phyloP scores from a whole-genome alignment of 2,113 vertebrate species.

The Panurus biarmicus region DNA sequence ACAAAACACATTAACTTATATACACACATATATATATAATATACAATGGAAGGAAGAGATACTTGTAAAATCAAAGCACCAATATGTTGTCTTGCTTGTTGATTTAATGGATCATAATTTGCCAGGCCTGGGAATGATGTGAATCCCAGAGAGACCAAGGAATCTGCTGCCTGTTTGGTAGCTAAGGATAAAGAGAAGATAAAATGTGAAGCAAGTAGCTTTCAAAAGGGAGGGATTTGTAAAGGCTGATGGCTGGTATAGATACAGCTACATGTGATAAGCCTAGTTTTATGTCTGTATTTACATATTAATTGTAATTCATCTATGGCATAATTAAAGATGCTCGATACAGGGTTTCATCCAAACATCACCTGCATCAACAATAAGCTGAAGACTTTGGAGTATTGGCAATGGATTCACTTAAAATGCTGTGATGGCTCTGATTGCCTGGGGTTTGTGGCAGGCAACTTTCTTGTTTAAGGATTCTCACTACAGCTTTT shows the following conservation, averaged over 20 bases:
- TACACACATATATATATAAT: neutral
- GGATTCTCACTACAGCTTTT: constrained; percentile 35
- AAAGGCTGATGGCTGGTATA: constrained; percentile 30
- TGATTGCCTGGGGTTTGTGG: constrained; percentile 28
- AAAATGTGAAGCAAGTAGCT: constrained; percentile 1
- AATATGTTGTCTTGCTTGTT: neutral
- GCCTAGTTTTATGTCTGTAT: constrained; percentile 54
- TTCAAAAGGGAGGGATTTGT: constrained; percentile 8
- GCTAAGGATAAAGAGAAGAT: constrained; percentile 4
- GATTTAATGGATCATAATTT: neutral
- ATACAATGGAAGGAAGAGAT: neutral
- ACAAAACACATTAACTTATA: neutral
- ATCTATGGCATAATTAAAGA: constrained; percentile 62
- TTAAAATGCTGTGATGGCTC: constrained; percentile 11
- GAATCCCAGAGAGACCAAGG: neutral
- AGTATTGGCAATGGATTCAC: constrained; percentile 11
- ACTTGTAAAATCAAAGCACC: neutral
- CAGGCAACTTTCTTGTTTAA: constrained; percentile 16
- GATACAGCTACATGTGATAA: constrained; percentile 48
- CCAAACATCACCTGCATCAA: constrained; percentile 57
- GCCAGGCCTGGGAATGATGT: neutral
- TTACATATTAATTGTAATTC: constrained; percentile 73
- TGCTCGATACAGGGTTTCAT: constrained; percentile 22
- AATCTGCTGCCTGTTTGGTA: neutral
- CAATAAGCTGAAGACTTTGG: constrained; percentile 50